These are phyloP conservation scores for Flabesymbios commensalis DNA, from an alignment of 2,888 invertebrate genomes.

Conservation along the genomic window DNA sequence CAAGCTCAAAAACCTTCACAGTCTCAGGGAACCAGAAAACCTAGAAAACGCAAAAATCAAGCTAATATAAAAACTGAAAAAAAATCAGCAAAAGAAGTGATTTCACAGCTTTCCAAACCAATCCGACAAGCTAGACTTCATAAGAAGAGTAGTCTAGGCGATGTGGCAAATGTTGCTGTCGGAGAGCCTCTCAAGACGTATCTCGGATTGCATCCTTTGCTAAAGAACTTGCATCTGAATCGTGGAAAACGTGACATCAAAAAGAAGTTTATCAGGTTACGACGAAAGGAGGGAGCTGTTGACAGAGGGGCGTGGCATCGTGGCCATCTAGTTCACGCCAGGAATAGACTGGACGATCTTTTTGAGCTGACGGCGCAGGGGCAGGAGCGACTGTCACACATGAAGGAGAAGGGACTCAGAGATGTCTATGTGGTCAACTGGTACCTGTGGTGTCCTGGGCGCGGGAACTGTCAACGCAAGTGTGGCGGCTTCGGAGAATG, in stretches of 20 bases:
- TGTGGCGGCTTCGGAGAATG: constrained; percentile 52
- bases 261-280: constrained; percentile 38
- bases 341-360: constrained; percentile 49
- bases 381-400: constrained; percentile 28
- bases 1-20: too few species aligned
- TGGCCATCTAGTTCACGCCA: constrained; percentile 41
- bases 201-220: constrained; percentile 40
- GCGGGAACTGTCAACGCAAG: constrained; percentile 48
- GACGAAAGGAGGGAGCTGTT: constrained; percentile 39
- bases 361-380: constrained; percentile 48
- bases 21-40: too few species aligned
- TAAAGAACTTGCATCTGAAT: constrained; percentile 46
- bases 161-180: too few species aligned
- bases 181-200: constrained; percentile 40
- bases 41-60: too few species aligned
- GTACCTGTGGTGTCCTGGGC: constrained; percentile 56
- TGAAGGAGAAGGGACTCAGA: constrained; percentile 36
- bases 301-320: constrained; percentile 47
- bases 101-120: too few species aligned
- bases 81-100: too few species aligned
- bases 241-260: constrained; percentile 51
- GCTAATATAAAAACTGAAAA: too few species aligned
- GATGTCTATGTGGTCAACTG: constrained; percentile 54
- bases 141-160: too few species aligned
- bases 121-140: too few species aligned